These are phyloP conservation scores for Macrobrachium nipponense DNA, from an alignment of 1,140 invertebrate species.

Conservation along the genomic window DNA sequence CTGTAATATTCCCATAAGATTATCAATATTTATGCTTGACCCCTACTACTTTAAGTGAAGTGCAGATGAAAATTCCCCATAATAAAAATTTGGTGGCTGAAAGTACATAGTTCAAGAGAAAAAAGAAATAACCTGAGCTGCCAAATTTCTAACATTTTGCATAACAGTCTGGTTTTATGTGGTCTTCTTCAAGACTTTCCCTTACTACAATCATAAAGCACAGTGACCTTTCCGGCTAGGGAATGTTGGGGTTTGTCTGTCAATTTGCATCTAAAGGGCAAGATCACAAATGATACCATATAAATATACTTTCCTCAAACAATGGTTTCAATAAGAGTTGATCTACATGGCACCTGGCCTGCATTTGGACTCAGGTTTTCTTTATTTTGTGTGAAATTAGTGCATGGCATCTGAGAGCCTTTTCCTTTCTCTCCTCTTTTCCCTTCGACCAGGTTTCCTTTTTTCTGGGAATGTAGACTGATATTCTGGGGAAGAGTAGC, in stretches of 20 bases:
- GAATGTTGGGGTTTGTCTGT: neutral
- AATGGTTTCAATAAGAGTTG: conserved; percentile 50
- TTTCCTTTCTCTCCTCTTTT: conserved; percentile 14
- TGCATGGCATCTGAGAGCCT: neutral
- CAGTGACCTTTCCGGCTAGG: neutral
- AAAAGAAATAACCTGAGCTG: no score
- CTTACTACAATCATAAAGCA: neutral
- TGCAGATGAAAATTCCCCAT: no score
- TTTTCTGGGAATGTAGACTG: neutral
- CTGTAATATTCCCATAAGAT: no score
- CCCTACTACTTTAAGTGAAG: no score
- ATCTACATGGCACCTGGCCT: conserved; percentile 43
- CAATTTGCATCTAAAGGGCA: neutral
- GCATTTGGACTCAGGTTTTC: conserved; percentile 55
- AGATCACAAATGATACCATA: conserved; percentile 29
- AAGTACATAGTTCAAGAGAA: no score
- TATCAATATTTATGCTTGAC: no score
- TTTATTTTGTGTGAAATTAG: conserved; percentile 39
- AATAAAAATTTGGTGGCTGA: no score
- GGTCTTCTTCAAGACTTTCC: neutral
- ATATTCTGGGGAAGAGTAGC: conserved; percentile 1
- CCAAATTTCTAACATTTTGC: no score
- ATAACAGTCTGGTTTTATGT: no score
- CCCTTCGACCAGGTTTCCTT: neutral
- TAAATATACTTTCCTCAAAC: conserved; percentile 25